Conservation (phyloP, 2,113 vertebrate species). For the Pipra filicauda region DNA sequence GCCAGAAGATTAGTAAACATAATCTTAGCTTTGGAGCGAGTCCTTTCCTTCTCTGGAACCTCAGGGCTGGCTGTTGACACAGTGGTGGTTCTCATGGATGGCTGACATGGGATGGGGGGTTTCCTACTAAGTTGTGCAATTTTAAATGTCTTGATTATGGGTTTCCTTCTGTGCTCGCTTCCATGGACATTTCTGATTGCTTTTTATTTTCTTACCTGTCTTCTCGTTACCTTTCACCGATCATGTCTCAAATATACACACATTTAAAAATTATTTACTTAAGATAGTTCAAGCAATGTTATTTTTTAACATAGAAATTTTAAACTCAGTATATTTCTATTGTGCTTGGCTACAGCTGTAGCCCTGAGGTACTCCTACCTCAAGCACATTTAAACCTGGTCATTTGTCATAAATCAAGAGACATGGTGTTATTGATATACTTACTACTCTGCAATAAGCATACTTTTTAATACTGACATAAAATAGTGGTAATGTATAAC, state of each 20-base stretch:
- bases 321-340: accelerated
- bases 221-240: not conserved
- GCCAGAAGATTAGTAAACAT: slow-evolving; percentile 17
- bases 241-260: not conserved
- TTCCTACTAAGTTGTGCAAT: not conserved
- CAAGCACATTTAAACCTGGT: not conserved
- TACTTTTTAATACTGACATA: not conserved
- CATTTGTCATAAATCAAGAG: not conserved
- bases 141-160: not conserved
- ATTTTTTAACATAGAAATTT: not conserved
- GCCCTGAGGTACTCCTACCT: not conserved
- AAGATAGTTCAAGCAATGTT: not conserved
- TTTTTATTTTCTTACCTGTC: not conserved
- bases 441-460: not conserved
- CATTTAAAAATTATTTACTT: not conserved
- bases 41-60: not conserved
- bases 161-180: not conserved
- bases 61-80: not conserved
- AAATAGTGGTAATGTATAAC: not conserved
- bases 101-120: not conserved
- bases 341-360: not conserved
- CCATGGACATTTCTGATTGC: not conserved
- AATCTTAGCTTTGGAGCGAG: not conserved
- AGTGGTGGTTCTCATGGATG: not conserved
- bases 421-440: not conserved